A percentile compares a stretch with the other conserved stretches of the same genome.
Conservation (phyloP, 2,113 vertebrate species). For the Phaetusa simplex region DNA sequence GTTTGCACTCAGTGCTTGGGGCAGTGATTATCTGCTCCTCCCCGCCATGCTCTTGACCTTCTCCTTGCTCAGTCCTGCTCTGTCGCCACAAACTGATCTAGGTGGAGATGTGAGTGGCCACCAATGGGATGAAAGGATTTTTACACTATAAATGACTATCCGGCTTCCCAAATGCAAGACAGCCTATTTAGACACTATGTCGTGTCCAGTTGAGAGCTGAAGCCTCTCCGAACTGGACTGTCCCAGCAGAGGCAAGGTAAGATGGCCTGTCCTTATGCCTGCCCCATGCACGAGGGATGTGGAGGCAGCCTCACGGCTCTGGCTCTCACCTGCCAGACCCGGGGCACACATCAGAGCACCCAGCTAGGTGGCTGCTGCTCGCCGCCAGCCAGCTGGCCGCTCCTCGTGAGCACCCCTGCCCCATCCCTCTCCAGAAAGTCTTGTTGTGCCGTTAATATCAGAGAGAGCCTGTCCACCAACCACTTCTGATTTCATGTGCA, state of each 20-base stretch:
- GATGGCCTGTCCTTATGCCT: background rate
- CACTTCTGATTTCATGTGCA: background rate
- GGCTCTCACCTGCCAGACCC: background rate
- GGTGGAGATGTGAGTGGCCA: background rate
- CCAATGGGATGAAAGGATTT: background rate
- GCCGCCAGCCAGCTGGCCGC: rapidly evolving
- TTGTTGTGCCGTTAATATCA: background rate
- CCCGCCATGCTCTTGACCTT: background rate
- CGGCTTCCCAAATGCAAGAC: background rate
- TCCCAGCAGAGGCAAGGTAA: background rate
- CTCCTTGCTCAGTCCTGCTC: background rate
- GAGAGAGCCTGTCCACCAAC: background rate
- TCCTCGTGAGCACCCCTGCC: background rate
- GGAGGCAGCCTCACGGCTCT: background rate
- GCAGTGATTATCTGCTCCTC: background rate
- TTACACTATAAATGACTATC: background rate
- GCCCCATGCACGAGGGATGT: rapidly evolving
- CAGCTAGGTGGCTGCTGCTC: background rate
- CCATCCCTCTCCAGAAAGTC: background rate
- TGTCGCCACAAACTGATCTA: background rate
- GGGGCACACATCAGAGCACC: background rate
- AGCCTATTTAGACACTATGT: background rate
- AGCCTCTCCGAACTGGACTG: background rate
- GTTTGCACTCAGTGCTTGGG: background rate
- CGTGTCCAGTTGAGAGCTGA: background rate